A percentile compares a stretch with the other conserved stretches of the same genome.
Conservation (phyloP, 2,888 invertebrate genomes). For the Lordiphosa andalusiaca region DNA sequence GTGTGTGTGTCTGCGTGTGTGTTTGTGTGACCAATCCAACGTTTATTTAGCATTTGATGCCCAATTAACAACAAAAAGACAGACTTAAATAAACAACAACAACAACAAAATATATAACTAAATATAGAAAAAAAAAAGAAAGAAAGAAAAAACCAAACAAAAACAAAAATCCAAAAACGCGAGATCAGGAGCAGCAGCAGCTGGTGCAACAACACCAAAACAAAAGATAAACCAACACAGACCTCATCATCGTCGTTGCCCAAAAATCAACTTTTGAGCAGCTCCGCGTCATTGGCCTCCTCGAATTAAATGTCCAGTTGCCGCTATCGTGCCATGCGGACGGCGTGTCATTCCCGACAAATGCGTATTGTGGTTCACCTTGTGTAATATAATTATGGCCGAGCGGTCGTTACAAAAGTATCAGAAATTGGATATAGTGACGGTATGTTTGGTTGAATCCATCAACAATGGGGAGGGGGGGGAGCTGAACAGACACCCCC, state of each 20-base stretch:
- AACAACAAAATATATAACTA: background rate
- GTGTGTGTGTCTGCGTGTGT: slow-evolving; percentile 1
- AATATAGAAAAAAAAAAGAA: too few species aligned
- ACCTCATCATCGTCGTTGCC: slow-evolving; percentile 4
- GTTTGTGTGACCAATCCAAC: slow-evolving; percentile 1
- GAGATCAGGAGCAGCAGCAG: background rate
- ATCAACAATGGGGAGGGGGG: too few species aligned
- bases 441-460: slow-evolving; percentile 75
- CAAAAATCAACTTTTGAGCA: slow-evolving; percentile 6
- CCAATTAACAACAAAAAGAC: slow-evolving; percentile 11
- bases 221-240: slow-evolving; percentile 3
- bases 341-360: slow-evolving; percentile 79
- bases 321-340: slow-evolving; percentile 78
- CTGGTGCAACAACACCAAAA: slow-evolving; percentile 2
- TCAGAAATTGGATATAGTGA: slow-evolving; percentile 81
- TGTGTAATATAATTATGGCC: slow-evolving; percentile 81
- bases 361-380: slow-evolving; percentile 80
- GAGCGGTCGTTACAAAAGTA: slow-evolving; percentile 80
- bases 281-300: slow-evolving; percentile 30
- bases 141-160: too few species aligned
- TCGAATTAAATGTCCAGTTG: slow-evolving; percentile 65
- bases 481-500: too few species aligned
- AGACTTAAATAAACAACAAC: too few species aligned
- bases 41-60: background rate
- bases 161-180: too few species aligned